Evolutionary conservation across 2,888 invertebrate genomes (phyloP), one percentile per base, ranked within the genome.

Genomic region (Alitta virens): DNA sequence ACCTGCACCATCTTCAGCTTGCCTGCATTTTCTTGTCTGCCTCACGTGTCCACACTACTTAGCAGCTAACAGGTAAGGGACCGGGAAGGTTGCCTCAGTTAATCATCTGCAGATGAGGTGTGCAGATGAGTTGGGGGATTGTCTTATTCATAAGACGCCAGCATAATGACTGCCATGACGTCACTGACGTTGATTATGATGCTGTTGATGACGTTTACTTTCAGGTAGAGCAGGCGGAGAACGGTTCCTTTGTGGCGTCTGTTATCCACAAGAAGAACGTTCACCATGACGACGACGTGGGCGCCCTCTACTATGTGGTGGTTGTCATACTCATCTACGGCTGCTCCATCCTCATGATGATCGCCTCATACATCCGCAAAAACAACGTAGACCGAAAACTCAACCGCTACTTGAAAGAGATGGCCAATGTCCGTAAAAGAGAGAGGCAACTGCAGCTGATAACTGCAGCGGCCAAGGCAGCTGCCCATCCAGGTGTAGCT

Each of bases 311-410:
- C 65, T 80, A 80, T 67, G 80, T 80, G n/a, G 74, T 80, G 0
- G 79, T 76, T n/a, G 80, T 80, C 26, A 76, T 80, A 26, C 63
- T 80, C 54, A 78, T 80, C 56, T 80, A 79, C 67, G 80, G 78
- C 16, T 72, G 77, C 27, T 79, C 79, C 9, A 80, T 80, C 40
- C 75, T 80, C 14, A 77, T 80, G 77, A 78, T 80, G 80, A 79
- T 80, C 23, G 79, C 78, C 2, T 80, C 80, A 2, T 78, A 80
- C 68, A 77, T 79, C 49, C 72, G 78, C 25, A 76, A 77, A 62
- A 80, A 80, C 67, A 75, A 78, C 60, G 75, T 76, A 62, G 80
- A 80, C 68, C 75, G 72, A 33, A 77, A 77, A 62, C 69, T 80
- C 33, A 65, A 77, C 55, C 71, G 71, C 9, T 79, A 79, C 63